Conservation (phyloP, 2,888 invertebrate genomes). For the Mythimna impura region DNA sequence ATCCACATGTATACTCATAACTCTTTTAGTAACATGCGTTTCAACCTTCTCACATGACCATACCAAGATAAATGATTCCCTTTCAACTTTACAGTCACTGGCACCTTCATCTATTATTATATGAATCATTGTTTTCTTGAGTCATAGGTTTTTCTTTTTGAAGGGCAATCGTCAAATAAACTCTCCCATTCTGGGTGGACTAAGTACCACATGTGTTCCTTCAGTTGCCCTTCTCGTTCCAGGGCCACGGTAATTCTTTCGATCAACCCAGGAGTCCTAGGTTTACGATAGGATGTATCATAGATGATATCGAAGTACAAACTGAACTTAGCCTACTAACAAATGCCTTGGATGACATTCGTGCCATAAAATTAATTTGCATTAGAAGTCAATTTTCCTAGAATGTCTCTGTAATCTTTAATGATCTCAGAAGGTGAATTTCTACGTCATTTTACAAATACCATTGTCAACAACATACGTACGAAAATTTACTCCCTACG, state of each 20-base stretch:
- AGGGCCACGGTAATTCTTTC: no score
- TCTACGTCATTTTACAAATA: constrained; percentile 43
- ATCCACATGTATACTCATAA: no score
- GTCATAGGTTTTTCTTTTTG: not conserved
- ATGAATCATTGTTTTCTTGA: constrained; percentile 41
- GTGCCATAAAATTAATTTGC: constrained; percentile 4
- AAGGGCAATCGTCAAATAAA: no score
- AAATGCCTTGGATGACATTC: not conserved
- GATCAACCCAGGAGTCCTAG: no score
- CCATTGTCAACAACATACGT: constrained; percentile 11
- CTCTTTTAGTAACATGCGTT: no score
- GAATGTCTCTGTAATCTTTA: constrained; percentile 25
- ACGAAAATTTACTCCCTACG: constrained; percentile 16
- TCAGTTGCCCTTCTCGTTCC: no score
- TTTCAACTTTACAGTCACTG: no score
- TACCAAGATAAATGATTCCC: no score
- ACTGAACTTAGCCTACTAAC: constrained; percentile 13
- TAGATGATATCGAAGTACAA: not conserved
- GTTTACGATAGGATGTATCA: not conserved
- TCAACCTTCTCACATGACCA: no score
- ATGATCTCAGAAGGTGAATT: constrained; percentile 36
- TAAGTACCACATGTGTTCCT: no score
- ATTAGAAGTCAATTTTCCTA: constrained; percentile 9
- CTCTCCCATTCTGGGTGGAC: no score
- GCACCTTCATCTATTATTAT: not conserved